phyloP scores from a whole-genome alignment of 2,113 vertebrate genomes.

The Rostratula benghalensis region DNA sequence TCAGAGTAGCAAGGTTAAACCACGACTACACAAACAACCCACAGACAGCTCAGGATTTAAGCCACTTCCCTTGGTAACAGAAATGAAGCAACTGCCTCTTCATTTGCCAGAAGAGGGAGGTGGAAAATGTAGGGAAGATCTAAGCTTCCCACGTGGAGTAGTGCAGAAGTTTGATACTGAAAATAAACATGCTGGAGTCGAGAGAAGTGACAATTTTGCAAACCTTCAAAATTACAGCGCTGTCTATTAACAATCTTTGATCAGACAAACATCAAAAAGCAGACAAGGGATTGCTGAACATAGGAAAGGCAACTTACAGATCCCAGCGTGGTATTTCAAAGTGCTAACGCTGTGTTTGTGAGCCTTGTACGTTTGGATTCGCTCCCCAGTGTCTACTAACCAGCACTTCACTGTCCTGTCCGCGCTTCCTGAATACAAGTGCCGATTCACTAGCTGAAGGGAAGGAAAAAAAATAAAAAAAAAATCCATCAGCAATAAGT shows the following conservation, averaged over 20 bases:
- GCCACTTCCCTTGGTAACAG: neutral
- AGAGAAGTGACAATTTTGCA: neutral
- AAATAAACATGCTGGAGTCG: neutral
- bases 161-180: neutral
- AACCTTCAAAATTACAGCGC: neutral
- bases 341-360: constrained; percentile 82
- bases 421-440: constrained; percentile 79
- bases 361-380: constrained; percentile 74
- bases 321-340: constrained; percentile 79
- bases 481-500: neutral
- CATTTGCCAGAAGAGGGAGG: neutral
- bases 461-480: neutral
- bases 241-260: neutral
- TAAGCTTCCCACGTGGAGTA: neutral
- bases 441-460: constrained; percentile 76
- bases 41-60: neutral
- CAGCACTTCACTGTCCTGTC: constrained; percentile 83
- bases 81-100: constrained; percentile 1
- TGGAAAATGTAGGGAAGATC: neutral
- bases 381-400: constrained; percentile 76
- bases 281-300: neutral
- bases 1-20: neutral
- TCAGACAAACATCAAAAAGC: neutral
- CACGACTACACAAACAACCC: neutral
- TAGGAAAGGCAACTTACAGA: constrained; percentile 74